Percentiles rank a stretch among this genome's conserved stretches.
These are phyloP conservation scores for Elanus axillaris DNA, from an alignment of 2,113 vertebrate species.

Conservation along the genomic window DNA sequence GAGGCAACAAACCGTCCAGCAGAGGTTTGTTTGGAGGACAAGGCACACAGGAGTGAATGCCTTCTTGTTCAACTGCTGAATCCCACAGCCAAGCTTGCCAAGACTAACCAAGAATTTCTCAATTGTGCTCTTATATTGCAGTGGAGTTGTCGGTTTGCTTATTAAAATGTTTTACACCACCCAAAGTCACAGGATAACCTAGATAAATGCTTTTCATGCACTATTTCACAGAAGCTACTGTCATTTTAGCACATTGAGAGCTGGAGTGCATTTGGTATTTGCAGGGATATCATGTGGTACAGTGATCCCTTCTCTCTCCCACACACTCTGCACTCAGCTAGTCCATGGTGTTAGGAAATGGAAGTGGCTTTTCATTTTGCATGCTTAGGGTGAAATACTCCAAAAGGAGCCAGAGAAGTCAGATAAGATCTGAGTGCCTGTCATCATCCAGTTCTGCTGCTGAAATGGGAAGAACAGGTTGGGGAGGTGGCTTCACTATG, in stretches of 20 bases:
- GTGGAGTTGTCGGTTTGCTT: background rate
- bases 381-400: background rate
- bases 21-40: background rate
- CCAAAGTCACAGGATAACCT: background rate
- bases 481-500: background rate
- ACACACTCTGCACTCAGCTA: background rate
- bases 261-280: background rate
- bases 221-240: background rate
- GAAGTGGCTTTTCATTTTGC: background rate
- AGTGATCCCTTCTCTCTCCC: background rate
- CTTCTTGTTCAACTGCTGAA: background rate
- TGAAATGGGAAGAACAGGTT: background rate
- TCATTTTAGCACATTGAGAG: background rate
- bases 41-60: background rate
- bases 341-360: background rate
- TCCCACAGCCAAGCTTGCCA: background rate
- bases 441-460: background rate
- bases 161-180: background rate
- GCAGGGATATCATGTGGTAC: background rate
- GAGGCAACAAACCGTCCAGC: background rate
- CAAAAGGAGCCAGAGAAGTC: background rate
- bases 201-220: background rate
- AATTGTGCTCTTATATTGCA: background rate
- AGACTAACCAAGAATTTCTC: conserved; percentile 23
- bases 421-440: background rate